phyloP scores from a whole-genome alignment of 2,797 vertebrate genomes.

The Cottoperca gobio region DNA sequence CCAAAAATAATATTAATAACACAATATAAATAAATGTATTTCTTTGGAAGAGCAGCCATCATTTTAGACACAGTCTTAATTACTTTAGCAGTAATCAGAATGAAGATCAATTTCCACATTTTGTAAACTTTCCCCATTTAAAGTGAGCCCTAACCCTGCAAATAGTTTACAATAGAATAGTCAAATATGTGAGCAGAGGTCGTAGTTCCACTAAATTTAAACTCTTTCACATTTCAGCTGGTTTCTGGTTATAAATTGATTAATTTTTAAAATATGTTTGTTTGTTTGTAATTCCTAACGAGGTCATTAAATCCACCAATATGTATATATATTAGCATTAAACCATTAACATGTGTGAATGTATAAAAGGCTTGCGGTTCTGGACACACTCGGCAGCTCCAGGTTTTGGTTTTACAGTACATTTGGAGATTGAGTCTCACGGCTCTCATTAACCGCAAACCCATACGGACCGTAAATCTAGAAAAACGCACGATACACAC shows the following conservation, averaged over 20 bases:
- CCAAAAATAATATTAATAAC: neutral
- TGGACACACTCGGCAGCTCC: neutral
- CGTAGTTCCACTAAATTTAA: neutral
- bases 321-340: neutral
- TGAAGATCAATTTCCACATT: neutral
- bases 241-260: conserved; percentile 3
- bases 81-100: too few species aligned
- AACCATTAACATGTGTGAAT: neutral
- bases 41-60: too few species aligned
- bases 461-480: neutral
- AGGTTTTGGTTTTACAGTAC: neutral
- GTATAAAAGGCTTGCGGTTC: too few species aligned
- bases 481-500: too few species aligned
- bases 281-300: too few species aligned
- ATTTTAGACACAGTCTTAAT: too few species aligned
- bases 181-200: too few species aligned
- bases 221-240: neutral
- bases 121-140: neutral
- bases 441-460: neutral
- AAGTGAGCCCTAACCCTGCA: too few species aligned
- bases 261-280: too few species aligned
- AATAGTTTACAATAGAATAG: too few species aligned
- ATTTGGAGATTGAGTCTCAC: neutral
- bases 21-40: neutral
- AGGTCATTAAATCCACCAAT: neutral